Evolutionary conservation across 35 echinoderm and acorn worm species (phyloP), one percentile per base, ranked within the genome.

Genomic region (Apostichopus parvimensis): DNA sequence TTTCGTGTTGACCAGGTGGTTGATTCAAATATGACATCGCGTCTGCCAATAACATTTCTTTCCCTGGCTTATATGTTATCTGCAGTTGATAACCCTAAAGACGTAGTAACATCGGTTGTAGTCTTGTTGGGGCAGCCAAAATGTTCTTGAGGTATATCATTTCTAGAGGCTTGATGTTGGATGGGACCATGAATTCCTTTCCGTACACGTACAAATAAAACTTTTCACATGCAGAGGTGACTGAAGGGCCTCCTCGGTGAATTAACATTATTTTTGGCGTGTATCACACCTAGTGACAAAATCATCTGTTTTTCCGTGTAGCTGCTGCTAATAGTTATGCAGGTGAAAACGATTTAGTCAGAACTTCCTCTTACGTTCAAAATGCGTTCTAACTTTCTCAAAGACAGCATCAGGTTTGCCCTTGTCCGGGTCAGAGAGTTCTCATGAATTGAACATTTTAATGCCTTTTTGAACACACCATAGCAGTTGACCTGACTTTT

Each of bases 1-100:
- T 45, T 45, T 45, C 34, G 34, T 45, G 2, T 45, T 45, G 34
- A 45, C 3, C 70, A 53, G 65, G 54, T 13, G 7, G 17, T 6
- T 59, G 57, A 34, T 92, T 92, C 12, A 82, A 58, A 11, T 77
- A 62, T 8, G 92, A 93, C 54, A 94, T 26, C 17, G 56, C 79
- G 71, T 91, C 84, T 23, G 94, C 91, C 21, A 95, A 7, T 12
- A 78, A 55, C 64, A 93, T 65, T 60, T 95, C 82, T 24, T 88
- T 89, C 3, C 91, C 94, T 23, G 91, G 94, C 17, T 85, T 76
- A 62, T 95, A 95, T n/a, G 57, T 17, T 57, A 95, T 54, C 5
- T 59, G 68, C 13, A 95, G 13, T 24, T 90, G 84, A 79, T 95
- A 95, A 0, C 60, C 80, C 21, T 95, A 85, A 9, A 95, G 66